Conservation (phyloP, 2,113 vertebrate species). For the Paradisaea rubra region DNA sequence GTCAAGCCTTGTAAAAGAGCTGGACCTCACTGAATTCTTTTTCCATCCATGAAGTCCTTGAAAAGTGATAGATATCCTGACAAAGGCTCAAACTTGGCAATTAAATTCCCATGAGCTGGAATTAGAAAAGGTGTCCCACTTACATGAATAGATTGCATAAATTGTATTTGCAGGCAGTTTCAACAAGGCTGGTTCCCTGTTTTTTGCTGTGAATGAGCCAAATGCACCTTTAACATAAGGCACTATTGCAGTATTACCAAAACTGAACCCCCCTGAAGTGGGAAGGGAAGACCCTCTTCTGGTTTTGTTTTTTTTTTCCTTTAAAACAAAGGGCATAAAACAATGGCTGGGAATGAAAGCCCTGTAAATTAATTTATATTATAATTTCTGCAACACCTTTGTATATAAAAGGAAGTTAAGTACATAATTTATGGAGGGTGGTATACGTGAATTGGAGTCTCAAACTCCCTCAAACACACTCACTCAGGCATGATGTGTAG, state of each 20-base stretch:
- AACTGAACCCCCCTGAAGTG: not conserved
- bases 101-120: constrained; percentile 38
- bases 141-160: constrained; percentile 10
- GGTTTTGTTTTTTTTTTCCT: not conserved
- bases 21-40: constrained; percentile 23
- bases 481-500: constrained; percentile 60
- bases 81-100: constrained; percentile 23
- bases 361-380: constrained; percentile 55
- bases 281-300: not conserved
- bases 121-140: constrained; percentile 40
- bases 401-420: constrained; percentile 67
- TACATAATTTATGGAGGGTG: constrained; percentile 75
- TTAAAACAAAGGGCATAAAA: not conserved
- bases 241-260: not conserved
- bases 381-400: constrained; percentile 38
- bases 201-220: not conserved
- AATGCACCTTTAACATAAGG: not conserved
- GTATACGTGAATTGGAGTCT: constrained; percentile 64
- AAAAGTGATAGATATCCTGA: constrained; percentile 12
- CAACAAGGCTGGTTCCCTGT: not conserved
- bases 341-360: constrained; percentile 55
- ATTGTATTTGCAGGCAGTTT: not conserved
- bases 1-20: not conserved
- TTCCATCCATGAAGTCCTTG: not conserved
- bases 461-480: constrained; percentile 27